Evolutionary conservation across 2,113 vertebrate species (phyloP), one percentile per base, ranked within the genome.

Genomic region (Melospiza melodia): DNA sequence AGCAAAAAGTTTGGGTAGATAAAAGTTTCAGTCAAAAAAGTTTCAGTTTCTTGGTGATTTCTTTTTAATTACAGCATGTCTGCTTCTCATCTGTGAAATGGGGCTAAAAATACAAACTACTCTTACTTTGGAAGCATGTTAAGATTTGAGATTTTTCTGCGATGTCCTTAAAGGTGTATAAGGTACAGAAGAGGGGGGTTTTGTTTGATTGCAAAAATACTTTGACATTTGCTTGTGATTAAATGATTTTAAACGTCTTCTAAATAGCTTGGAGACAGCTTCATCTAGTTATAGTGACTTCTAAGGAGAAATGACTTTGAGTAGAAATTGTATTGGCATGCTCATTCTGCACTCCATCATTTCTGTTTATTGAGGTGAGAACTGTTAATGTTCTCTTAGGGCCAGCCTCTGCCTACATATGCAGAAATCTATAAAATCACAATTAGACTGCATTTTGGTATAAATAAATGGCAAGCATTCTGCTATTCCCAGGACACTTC

Each of bases 181-280:
- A 83, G 22, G 25, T 65, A 61, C 61, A 72, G 8, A 93, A 16
- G 46, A 55, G 74, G 22, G 2, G 3, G 67, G 35, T 23, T 86
- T 25, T 78, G 35, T 91, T 74, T 94, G 90, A 94, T 93, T 95
- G 39, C 75, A 81, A 96, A 96, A 94, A 59, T 71, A 54, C 52
- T 67, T 57, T 90, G 94, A 92, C 93, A 91, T 94, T 96, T 94
- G 24, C 82, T 78, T 57, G 46, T 71, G 59, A 95, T 93, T 96
- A 94, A 94, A 83, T 57, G 1, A 84, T 93, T 93, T 90, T 5
- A 87, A 93, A 87, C 10, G 1, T 58, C 81, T 83, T 83, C 80
- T 88, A 80, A 93, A 68, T 61, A 88, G 81, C 9, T 37, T 67
- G 48, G 31, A 94, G 61, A 33, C 22, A 30, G 52, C 61, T 93